Evolutionary conservation across 2,113 vertebrate genomes (phyloP).

Genomic region (Alexandromys fortis): DNA sequence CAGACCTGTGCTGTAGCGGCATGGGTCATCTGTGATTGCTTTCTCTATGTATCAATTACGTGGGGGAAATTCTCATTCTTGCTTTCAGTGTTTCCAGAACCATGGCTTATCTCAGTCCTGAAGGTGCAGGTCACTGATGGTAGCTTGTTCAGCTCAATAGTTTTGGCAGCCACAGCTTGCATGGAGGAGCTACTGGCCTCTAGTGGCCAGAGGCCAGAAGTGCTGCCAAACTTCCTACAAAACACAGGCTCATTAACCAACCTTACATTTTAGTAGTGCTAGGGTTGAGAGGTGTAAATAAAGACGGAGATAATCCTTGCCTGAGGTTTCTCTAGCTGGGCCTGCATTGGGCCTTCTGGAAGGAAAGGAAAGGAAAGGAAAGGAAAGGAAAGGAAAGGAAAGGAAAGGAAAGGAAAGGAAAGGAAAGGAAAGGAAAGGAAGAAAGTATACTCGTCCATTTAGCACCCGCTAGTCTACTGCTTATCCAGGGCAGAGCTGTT

Average conservation of each 20-base stretch:
- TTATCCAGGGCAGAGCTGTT: background rate
- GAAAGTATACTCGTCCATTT: background rate
- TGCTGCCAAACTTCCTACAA: background rate
- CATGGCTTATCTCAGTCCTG: background rate
- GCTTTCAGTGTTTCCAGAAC: background rate
- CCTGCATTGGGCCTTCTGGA: background rate
- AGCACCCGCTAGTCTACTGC: background rate
- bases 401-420: background rate
- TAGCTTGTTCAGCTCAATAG: background rate
- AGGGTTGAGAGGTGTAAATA: background rate
- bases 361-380: background rate
- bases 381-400: background rate
- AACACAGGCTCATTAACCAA: background rate
- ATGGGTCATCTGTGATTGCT: background rate
- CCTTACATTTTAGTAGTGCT: background rate
- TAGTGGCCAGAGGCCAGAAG: background rate
- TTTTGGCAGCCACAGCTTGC: background rate
- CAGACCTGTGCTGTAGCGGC: background rate
- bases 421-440: background rate
- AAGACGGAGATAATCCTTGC: background rate
- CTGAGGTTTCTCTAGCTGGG: background rate
- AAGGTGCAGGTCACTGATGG: background rate
- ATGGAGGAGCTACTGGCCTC: background rate
- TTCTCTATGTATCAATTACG: background rate
- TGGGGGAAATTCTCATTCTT: background rate